Evolutionary conservation across 2,888 invertebrate genomes (phyloP), one percentile per base, ranked within the genome.

Genomic region (Dusona sp.): DNA sequence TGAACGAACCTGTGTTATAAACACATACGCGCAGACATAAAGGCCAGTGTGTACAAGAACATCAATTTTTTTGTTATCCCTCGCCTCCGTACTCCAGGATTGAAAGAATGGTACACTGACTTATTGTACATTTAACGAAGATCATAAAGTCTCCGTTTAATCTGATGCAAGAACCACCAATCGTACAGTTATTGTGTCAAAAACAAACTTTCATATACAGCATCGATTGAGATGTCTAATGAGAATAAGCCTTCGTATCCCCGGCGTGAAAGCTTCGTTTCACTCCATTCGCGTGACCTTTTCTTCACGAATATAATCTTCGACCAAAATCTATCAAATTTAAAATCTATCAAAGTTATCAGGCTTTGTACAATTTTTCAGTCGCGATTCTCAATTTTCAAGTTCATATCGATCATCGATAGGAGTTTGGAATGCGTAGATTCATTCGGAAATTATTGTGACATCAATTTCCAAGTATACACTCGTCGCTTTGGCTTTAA

Each of bases 171-270:
- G 48, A 72, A 29, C 33, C 29, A 72, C 19, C 45, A 33, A 72
- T 72, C 70, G 48, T 48, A 72, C 70, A 19, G 70, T 45, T 70
- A 70, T 75, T 75, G 74, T 75, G 74, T 75, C 74, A 75, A 75
- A 54, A 75, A 75, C 54, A 75, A 75, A 75, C 74, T 75, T 75
- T 75, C 74, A 61, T 61, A 38, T 61, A 61, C 38, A 29, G 6
- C n/a, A 19, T 4, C 57, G 74, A 75, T 75, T 75, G 54, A 57
- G 42, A 75, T 61, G 25, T 75, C 74, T 57, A 38, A 72, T 51
- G 48, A 51, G 54, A 72, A 72, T 72, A 13, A 33, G 8, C 3
- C 16, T 45, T 48, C 67, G 67, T 67, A 13, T 0, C 3, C 7
- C 0, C 22, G 6, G 16, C 29, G 61, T 61, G 61, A 61, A 61